Percentiles rank a stretch among this genome's conserved stretches.
These are phyloP conservation scores for Plebejus argus DNA, from an alignment of 2,888 invertebrate genomes.

Conservation along the genomic window DNA sequence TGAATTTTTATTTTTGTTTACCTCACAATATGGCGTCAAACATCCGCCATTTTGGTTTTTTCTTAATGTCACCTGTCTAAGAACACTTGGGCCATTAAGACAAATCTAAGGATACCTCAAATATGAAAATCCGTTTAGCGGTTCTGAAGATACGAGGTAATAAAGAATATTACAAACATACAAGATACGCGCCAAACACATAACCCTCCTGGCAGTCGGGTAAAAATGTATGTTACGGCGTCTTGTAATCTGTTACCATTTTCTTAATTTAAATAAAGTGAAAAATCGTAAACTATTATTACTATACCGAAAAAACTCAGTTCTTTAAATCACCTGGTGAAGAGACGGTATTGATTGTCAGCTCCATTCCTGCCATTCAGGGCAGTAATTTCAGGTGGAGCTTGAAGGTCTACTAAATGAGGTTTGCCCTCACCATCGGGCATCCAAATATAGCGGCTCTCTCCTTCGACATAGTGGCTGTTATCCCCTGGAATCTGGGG, in stretches of 20 bases:
- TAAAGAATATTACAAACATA: too few relatives aligned
- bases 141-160: too few relatives aligned
- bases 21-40: too few relatives aligned
- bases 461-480: constrained; percentile 68
- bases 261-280: neutral
- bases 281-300: constrained; percentile 39
- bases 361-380: constrained; percentile 7
- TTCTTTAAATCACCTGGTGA: constrained; percentile 46
- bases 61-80: too few relatives aligned
- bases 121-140: too few relatives aligned
- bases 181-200: too few relatives aligned
- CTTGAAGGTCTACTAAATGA: constrained; percentile 60
- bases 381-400: constrained; percentile 39
- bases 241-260: too few relatives aligned
- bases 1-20: too few relatives aligned
- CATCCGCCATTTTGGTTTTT: too few relatives aligned
- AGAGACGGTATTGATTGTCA: constrained; percentile 57
- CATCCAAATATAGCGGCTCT: constrained; percentile 72
- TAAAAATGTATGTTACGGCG: neutral
- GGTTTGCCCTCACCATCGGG: constrained; percentile 62
- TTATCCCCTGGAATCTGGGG: constrained; percentile 65
- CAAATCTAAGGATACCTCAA: too few relatives aligned
- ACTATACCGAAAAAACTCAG: constrained; percentile 31
- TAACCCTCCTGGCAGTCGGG: too few relatives aligned
- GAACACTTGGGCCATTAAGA: too few relatives aligned